Evolutionary conservation across 2,113 vertebrate genomes (phyloP).

Genomic region (Petaurus breviceps): DNA sequence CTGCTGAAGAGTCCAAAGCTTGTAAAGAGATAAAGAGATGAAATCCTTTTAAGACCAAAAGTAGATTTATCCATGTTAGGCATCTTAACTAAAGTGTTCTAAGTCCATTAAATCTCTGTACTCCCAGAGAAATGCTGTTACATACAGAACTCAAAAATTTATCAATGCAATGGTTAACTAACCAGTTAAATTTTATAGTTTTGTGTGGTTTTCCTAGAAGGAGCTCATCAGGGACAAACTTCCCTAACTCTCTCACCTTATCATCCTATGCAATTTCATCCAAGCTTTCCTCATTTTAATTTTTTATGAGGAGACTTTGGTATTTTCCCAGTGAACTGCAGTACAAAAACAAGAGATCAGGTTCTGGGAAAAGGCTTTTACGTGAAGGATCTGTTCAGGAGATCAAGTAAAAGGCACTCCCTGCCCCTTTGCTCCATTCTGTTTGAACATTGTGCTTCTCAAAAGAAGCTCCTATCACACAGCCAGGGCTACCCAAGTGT

Average conservation of each 20-base stretch:
- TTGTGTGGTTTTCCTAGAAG: neutral
- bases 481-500: neutral
- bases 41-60: neutral
- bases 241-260: neutral
- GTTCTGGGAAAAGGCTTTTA: neutral
- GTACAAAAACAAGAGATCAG: neutral
- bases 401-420: neutral
- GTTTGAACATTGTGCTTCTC: neutral
- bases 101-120: neutral
- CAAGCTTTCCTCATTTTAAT: neutral
- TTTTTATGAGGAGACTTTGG: neutral
- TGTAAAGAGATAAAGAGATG: neutral
- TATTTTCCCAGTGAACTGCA: conserved; percentile 1
- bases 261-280: neutral
- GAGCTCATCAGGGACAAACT: neutral
- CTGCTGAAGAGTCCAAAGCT: neutral
- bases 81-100: neutral
- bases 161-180: neutral
- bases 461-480: conserved; percentile 8
- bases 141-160: neutral
- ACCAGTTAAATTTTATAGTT: neutral
- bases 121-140: neutral
- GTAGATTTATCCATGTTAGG: neutral
- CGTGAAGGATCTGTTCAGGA: neutral
- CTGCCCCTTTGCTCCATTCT: neutral